Conservation (phyloP, 2,113 vertebrate genomes). For the Xiphophorus couchianus region DNA sequence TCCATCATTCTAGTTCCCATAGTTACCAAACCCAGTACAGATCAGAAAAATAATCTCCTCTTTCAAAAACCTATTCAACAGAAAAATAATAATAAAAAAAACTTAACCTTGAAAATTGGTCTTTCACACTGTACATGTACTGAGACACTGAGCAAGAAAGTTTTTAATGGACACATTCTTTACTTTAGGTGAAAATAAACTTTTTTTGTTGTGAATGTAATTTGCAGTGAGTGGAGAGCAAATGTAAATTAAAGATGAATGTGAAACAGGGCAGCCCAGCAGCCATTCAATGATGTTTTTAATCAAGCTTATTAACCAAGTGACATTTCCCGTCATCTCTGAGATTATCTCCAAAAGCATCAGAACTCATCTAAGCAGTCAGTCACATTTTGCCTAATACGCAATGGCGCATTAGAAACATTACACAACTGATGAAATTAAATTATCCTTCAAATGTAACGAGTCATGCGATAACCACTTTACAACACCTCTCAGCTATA, state of each 20-base stretch:
- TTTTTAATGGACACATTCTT: neutral
- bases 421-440: neutral
- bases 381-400: conserved; percentile 1
- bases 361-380: conserved; percentile 1
- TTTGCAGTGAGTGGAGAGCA: conserved; percentile 40
- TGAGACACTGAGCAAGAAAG: neutral
- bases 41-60: conserved; percentile 38
- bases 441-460: conserved; percentile 20
- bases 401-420: conserved; percentile 3
- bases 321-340: conserved; percentile 45
- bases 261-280: conserved; percentile 35
- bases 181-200: neutral
- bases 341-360: conserved; percentile 32
- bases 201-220: neutral
- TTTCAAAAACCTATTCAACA: conserved; percentile 24
- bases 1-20: conserved; percentile 50
- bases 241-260: conserved; percentile 38
- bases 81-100: neutral
- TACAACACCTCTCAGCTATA: neutral
- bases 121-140: neutral
- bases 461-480: conserved; percentile 11
- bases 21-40: conserved; percentile 45
- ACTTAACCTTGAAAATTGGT: conserved; percentile 3
- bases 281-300: conserved; percentile 41
- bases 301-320: conserved; percentile 46